Base-by-base conservation (phyloP, 2,888 invertebrate genomes). In the Dastarcus helophoroides region DNA sequence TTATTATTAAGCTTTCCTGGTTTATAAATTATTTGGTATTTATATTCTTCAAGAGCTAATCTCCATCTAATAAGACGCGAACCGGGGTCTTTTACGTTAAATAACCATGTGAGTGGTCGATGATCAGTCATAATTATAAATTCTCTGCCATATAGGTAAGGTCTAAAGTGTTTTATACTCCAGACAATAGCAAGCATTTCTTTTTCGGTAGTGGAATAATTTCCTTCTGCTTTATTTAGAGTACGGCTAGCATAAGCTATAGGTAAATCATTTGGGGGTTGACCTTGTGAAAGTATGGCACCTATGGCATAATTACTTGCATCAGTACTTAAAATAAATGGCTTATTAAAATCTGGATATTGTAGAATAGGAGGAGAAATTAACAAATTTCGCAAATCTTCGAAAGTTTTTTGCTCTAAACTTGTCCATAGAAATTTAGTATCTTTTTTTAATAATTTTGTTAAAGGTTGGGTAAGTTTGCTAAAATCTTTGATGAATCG, bases 181-280 rank as follows among this genome's bases (percentile, higher is more conserved):
- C 51, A 58, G 3, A 59, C 42, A 5, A 62, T 54, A 1, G 54
- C 51, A 27, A 60, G 29, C 2, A 57, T 32, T 44, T 60, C 58
- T 24, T 45, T 46, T 42, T 62, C 57, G 2, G 42, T 58, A 1
- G 54, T 53, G 2, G 41, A 40, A 33, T 60, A 60, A 26, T 56
- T 59, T 4, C 14, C 17, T 46, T 58, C 54, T 0, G 47, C 41
- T 33, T 43, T 40, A 32, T 49, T 57, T 9, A 54, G 31, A 1
- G 51, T 51, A 35, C 56, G 29, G 14, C 45, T 45, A 3, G 52
- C 50, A 34, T 53, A 61, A 8, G 56, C 54, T 2, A 61, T 45
- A 2, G 54, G 56, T 10, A 48, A 32, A 31, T 58, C 50, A 25
- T 46, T 39, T 14, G 40, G 36, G 30, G 44, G 21, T 34, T 35